These are phyloP conservation scores for Eugnorisma glareosa DNA, from an alignment of 2,888 invertebrate species.

Conservation along the genomic window DNA sequence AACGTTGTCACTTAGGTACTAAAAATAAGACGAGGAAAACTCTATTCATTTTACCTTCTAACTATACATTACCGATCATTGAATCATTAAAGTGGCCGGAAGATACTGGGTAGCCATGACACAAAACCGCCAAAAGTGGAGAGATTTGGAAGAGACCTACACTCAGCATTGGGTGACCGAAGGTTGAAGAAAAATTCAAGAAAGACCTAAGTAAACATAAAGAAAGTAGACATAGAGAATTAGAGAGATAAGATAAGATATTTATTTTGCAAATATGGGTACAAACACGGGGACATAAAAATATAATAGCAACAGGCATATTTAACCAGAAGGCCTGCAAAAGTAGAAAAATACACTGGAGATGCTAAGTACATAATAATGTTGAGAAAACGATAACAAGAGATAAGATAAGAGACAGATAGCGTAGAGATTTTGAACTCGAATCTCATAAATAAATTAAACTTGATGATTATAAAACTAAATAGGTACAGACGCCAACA, in stretches of 20 bases:
- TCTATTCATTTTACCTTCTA: neutral
- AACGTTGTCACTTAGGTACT: neutral
- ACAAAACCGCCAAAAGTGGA: neutral
- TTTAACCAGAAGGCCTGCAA: too few relatives aligned
- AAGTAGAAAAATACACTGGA: too few relatives aligned
- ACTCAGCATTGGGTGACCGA: too few relatives aligned
- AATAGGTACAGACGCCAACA: neutral
- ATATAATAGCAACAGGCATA: too few relatives aligned
- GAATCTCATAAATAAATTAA: neutral
- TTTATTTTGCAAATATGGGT: too few relatives aligned
- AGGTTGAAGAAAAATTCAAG: neutral
- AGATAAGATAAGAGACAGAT: too few relatives aligned
- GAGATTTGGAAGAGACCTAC: neutral
- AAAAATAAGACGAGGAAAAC: slow-evolving; percentile 32
- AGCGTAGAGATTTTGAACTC: neutral
- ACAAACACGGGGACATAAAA: too few relatives aligned
- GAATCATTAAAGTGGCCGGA: neutral
- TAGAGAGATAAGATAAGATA: too few relatives aligned
- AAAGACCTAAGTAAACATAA: neutral
- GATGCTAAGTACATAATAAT: too few relatives aligned
- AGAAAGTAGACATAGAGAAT: neutral
- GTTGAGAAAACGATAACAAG: too few relatives aligned
- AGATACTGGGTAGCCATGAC: neutral
- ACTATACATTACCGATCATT: neutral
- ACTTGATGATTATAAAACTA: neutral